Evolutionary conservation across 1,140 invertebrate species (phyloP), one percentile per base, ranked within the genome.

Genomic region (Zaprionus davidi): DNA sequence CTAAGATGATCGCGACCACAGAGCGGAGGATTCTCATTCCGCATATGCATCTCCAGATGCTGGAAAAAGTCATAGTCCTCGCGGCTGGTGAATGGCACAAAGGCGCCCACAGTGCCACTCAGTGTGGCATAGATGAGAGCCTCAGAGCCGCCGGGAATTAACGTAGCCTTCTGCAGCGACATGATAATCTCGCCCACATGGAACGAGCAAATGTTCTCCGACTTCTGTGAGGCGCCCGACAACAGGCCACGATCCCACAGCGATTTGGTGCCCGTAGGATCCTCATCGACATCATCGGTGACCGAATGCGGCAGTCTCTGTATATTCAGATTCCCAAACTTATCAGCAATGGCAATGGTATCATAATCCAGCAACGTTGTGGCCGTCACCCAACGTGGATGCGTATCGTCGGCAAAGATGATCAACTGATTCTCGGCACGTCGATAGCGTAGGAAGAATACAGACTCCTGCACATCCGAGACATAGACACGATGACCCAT

Each of bases 31-130:
- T 99, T 97, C 93, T 99, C 99, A 57, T 97, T 98, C 49, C 99
- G 94, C 98, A 99, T 99, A 92, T 99, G 98, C 99, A 99, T 99
- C 93, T 99, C 99, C 60, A 99, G 93, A 94, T 99, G 98, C 93
- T 99, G 99, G 94, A 99, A 99, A 91, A 99, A 99, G 91, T 99
- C 99, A 82, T 99, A 98, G 93, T 99, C 99, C 94, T 99, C 99
- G 88, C 99, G 96, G 31, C 98, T 99, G 0, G 98, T 99, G 83
- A 99, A 99, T 0, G 99, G 98, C 12, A 99, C 97, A 5, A 99
- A 94, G 41, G 99, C 98, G 2, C 99, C 99, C 1, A 99, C 96
- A 6, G 97, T 96, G 12, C 99, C 99, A 75, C 97, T 98, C 1
- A 99, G 90, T 0, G 99, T 99, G 0, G 98, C 97, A 87, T 99